Evolutionary conservation across 2,888 invertebrate genomes (phyloP).

Genomic region (Synergus itoensis): DNA sequence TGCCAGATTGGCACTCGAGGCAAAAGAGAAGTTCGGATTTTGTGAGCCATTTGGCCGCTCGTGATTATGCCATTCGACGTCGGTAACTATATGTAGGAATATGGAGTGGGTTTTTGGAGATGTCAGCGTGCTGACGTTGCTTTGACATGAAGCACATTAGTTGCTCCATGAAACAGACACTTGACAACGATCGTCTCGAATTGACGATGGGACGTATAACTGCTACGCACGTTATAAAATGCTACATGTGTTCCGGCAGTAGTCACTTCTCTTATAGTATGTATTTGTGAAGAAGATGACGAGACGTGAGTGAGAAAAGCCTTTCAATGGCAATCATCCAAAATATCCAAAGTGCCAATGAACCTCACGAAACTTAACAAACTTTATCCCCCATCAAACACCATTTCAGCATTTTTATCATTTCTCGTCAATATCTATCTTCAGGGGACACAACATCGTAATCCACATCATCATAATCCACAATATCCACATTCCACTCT

Average conservation of each 20-base stretch:
- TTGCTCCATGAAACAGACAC: conserved; percentile 20
- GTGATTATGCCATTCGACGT: conserved; percentile 38
- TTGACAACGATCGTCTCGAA: conserved; percentile 26
- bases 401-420: not conserved
- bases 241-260: not conserved
- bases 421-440: too few species aligned
- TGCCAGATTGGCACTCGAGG: conserved; percentile 27
- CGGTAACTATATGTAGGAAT: conserved; percentile 20
- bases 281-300: conserved; percentile 3
- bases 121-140: conserved; percentile 30
- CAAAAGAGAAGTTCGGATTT: conserved; percentile 26
- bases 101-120: conserved; percentile 12
- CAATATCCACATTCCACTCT: too few species aligned
- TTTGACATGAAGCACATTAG: conserved; percentile 23
- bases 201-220: conserved; percentile 24
- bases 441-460: too few species aligned
- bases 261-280: conserved; percentile 3
- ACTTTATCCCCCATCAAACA: not conserved
- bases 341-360: conserved; percentile 1
- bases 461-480: too few species aligned
- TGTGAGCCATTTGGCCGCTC: conserved; percentile 31
- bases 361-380: not conserved
- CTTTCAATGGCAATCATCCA: not conserved
- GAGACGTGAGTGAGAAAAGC: not conserved
- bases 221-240: conserved; percentile 20